Percentiles rank a stretch among this genome's conserved stretches.
Conservation (phyloP, 2,888 invertebrate genomes). For the Drosophila melanosoma region DNA sequence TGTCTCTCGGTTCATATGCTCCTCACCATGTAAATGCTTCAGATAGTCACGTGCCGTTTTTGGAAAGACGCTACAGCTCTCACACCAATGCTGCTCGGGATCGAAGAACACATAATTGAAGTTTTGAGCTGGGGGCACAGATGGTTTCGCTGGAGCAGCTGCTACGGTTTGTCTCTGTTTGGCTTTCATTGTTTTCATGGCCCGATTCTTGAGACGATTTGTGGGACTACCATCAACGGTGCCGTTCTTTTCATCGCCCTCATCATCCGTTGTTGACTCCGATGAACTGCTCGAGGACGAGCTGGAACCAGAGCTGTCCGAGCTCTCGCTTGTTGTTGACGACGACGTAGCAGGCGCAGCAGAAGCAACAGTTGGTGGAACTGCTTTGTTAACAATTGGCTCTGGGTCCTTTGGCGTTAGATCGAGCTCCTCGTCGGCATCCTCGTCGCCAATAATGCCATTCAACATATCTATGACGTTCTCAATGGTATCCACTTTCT, state of each 20-base stretch:
- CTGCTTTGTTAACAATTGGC: slow-evolving; percentile 10
- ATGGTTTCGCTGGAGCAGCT: slow-evolving; percentile 42
- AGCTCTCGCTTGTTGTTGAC: slow-evolving; percentile 66
- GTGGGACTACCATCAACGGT: slow-evolving; percentile 79
- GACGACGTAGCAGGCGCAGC: slow-evolving; percentile 39
- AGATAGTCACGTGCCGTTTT: slow-evolving; percentile 94
- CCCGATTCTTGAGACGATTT: slow-evolving; percentile 84
- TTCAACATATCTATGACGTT: slow-evolving; percentile 95
- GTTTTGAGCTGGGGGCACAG: slow-evolving; percentile 44
- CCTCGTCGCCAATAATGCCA: slow-evolving; percentile 92
- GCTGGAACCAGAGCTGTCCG: slow-evolving; percentile 71
- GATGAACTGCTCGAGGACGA: slow-evolving; percentile 76
- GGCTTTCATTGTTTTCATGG: slow-evolving; percentile 84
- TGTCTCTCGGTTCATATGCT: slow-evolving; percentile 87
- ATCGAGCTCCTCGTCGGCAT: slow-evolving; percentile 71
- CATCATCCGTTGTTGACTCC: slow-evolving; percentile 71
- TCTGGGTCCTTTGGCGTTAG: slow-evolving; percentile 46
- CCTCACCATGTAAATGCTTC: slow-evolving; percentile 92
- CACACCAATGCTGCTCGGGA: slow-evolving; percentile 96
- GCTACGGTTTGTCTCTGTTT: slow-evolving; percentile 73
- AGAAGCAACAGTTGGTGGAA: slow-evolving; percentile 8
- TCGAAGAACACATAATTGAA: slow-evolving; percentile 94
- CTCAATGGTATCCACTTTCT: slow-evolving; percentile 89
- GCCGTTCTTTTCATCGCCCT: slow-evolving; percentile 63
- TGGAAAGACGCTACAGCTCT: slow-evolving; percentile 94